Base-by-base conservation (phyloP, 2,113 vertebrate genomes). In the Prolemur simus region DNA sequence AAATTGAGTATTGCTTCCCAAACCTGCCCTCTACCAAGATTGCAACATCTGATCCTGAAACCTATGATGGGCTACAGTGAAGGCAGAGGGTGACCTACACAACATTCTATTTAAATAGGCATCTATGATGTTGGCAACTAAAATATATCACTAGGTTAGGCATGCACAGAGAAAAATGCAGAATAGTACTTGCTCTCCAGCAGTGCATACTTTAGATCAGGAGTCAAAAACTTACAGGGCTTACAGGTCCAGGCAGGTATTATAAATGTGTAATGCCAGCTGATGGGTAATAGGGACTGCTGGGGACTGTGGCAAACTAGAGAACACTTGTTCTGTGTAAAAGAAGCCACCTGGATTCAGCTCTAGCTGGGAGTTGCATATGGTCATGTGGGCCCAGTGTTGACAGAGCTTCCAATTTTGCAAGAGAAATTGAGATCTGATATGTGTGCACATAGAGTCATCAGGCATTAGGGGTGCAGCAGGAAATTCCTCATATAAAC, bases 241-340 rank as follows among this genome's bases (percentile, higher is more conserved):
- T 73, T 64, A 23, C 2, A 49, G 29, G 17, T 29, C 49, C 17
- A 32, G 25, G 42, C 20, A 64, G 14, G 13, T 23, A 54, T 25
- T 47, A 49, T 12, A 34, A 58, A 34, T 87, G 29, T 27, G 1
- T 13, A 23, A 18, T 83, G 49, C 25, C 27, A 68, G 42, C 5
- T 0, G 1, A 0, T 14, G 32, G 3, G 13, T 42, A 47, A 45
- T 8, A 92, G 25, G 60, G 37, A 71, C 21, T 25, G n/a, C 4
- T 56, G 39, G 54, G 54, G 6, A 63, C 25, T 32, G 34, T 83
- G 66, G 15, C 6, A 39, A 91, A 84, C 20, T 20, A 42, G 60
- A 58, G 15, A 60, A 2, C 32, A 10, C 14, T 45, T 71, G 66
- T 76, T 60, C 63, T 83, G 6, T 58, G 34, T 89, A 20, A 87